Conservation (phyloP, 2,797 vertebrate genomes). For the Phataginus tricuspis region DNA sequence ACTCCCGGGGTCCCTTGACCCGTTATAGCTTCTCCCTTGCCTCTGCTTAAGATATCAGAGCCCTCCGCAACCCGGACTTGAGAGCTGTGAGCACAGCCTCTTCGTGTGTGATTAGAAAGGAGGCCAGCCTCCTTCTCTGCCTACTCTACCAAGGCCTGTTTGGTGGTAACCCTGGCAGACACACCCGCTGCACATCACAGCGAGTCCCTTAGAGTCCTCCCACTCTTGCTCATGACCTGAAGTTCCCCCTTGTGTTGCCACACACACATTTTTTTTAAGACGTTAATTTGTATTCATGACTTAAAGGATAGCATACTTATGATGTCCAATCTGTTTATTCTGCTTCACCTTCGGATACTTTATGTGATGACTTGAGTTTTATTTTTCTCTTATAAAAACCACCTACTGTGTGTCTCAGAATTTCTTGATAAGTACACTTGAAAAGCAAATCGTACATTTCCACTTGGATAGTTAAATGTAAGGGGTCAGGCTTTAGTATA, state of each 20-base stretch:
- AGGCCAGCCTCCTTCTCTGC: not conserved
- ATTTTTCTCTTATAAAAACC: not conserved
- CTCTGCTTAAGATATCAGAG: conserved; percentile 52
- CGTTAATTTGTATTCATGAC: not conserved
- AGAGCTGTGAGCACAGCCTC: not conserved
- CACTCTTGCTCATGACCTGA: not conserved
- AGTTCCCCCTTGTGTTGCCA: not conserved
- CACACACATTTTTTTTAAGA: not conserved
- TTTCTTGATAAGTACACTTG: conserved; percentile 41
- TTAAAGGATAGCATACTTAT: not conserved
- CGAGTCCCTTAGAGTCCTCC: not conserved
- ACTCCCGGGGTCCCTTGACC: not conserved
- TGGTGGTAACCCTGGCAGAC: not conserved
- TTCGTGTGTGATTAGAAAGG: not conserved
- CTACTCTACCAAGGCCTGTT: not conserved
- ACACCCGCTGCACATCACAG: not conserved
- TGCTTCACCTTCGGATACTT: not conserved
- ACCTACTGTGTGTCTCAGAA: not conserved
- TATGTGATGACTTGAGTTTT: not conserved
- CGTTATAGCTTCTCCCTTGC: not conserved
- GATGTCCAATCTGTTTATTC: not conserved
- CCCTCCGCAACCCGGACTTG: not conserved
- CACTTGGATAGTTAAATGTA: not conserved
- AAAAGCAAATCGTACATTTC: not conserved
- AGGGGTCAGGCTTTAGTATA: not conserved